A percentile compares a stretch with the other conserved stretches of the same genome.
Evolutionary conservation across 2,888 invertebrate genomes (phyloP).

Genomic region (Cheilosia pagana): DNA sequence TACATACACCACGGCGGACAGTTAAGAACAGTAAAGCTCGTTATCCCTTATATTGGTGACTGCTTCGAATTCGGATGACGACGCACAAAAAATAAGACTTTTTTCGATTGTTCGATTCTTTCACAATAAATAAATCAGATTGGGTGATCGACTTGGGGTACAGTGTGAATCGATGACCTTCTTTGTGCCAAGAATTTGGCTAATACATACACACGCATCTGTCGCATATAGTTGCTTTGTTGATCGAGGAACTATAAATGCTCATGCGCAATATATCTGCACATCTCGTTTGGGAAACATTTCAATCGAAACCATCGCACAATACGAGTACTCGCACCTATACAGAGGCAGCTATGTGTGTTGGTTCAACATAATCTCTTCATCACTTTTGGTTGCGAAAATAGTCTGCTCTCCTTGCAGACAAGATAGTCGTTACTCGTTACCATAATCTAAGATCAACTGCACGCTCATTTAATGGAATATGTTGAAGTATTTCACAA

Average conservation of each 20-base stretch:
- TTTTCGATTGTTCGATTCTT: conserved; percentile 45
- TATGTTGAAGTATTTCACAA: background rate
- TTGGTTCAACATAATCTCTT: conserved; percentile 26
- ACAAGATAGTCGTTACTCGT: conserved; percentile 7
- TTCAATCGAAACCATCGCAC: conserved; percentile 1
- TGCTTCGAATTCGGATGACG: conserved; percentile 47
- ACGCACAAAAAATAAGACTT: conserved; percentile 53
- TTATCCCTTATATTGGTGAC: conserved; percentile 63
- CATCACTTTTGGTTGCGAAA: conserved; percentile 23
- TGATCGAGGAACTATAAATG: too few species aligned
- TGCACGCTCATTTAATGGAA: background rate
- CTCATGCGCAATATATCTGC: background rate
- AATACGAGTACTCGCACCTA: background rate
- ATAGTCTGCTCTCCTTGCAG: conserved; percentile 5
- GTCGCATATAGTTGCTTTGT: too few species aligned
- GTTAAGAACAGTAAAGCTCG: conserved; percentile 63
- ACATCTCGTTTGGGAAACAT: background rate
- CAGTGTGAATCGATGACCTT: conserved; percentile 57
- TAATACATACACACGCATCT: background rate
- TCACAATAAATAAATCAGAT: conserved; percentile 62
- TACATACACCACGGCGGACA: conserved; percentile 21
- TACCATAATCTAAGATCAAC: conserved; percentile 22
- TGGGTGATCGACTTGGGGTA: conserved; percentile 43
- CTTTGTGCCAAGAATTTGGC: background rate
- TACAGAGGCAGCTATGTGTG: background rate